phyloP scores from a whole-genome alignment of 2,888 invertebrate species.

The Limnephilus rhombicus region DNA sequence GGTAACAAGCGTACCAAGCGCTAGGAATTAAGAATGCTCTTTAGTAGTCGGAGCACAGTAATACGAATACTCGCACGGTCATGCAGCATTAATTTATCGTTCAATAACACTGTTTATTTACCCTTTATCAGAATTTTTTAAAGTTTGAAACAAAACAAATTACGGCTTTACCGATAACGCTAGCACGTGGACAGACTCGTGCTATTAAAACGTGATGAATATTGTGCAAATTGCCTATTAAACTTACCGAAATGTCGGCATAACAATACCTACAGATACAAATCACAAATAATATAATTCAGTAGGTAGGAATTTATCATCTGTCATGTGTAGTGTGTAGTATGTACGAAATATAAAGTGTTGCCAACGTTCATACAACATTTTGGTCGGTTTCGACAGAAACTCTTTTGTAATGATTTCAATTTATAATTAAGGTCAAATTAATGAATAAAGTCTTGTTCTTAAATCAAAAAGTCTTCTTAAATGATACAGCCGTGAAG shows the following conservation, averaged over 20 bases:
- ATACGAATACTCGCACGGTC: background rate
- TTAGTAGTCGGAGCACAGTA: background rate
- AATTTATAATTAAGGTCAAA: constrained; percentile 65
- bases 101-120: background rate
- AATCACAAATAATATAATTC: background rate
- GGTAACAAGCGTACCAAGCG: background rate
- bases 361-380: constrained; percentile 36
- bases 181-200: background rate
- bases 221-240: background rate
- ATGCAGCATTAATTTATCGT: background rate
- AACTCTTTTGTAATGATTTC: constrained; percentile 60
- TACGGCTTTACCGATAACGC: background rate
- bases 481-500: constrained; percentile 5
- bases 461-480: constrained; percentile 33
- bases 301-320: constrained; percentile 15
- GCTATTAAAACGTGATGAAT: background rate
- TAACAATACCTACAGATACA: background rate
- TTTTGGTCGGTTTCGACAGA: constrained; percentile 54
- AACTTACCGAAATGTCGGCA: background rate
- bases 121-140: background rate
- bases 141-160: background rate
- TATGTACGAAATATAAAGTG: constrained; percentile 20
- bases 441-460: constrained; percentile 47
- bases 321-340: constrained; percentile 15
- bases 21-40: background rate